These are phyloP conservation scores for Lycia hirtaria DNA, from an alignment of 2,888 invertebrate genomes.

Conservation along the genomic window DNA sequence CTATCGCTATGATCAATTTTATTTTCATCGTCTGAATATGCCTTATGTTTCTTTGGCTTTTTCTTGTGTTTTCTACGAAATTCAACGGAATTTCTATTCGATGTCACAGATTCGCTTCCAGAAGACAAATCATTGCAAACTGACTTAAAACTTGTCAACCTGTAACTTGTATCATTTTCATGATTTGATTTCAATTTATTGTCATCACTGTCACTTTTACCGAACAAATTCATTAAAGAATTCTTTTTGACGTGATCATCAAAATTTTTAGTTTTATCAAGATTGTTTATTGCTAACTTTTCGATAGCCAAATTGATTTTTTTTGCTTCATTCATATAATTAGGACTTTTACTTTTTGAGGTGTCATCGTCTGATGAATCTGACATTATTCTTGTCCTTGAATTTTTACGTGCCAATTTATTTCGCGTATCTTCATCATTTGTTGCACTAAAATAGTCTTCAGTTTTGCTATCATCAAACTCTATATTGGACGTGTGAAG, in stretches of 20 bases:
- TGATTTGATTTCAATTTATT: conserved; percentile 69
- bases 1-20: conserved; percentile 70
- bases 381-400: conserved; percentile 90
- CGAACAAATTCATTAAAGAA: conserved; percentile 73
- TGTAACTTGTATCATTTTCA: conserved; percentile 69
- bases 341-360: conserved; percentile 78
- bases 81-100: conserved; percentile 76
- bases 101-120: conserved; percentile 75
- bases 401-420: conserved; percentile 88
- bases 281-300: conserved; percentile 58
- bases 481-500: conserved; percentile 68
- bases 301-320: conserved; percentile 85
- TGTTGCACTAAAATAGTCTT: conserved; percentile 76
- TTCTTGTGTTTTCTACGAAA: conserved; percentile 92
- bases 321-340: conserved; percentile 76
- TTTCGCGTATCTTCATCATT: conserved; percentile 81
- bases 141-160: conserved; percentile 61
- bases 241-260: conserved; percentile 70
- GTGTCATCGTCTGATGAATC: conserved; percentile 91
- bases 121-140: conserved; percentile 75
- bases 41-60: conserved; percentile 92
- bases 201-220: conserved; percentile 79
- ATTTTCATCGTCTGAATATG: conserved; percentile 85
- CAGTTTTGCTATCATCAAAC: conserved; percentile 76
- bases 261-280: conserved; percentile 55